Evolutionary conservation across 2,888 invertebrate genomes (phyloP).

Genomic region (Epinotia demarniana): DNA sequence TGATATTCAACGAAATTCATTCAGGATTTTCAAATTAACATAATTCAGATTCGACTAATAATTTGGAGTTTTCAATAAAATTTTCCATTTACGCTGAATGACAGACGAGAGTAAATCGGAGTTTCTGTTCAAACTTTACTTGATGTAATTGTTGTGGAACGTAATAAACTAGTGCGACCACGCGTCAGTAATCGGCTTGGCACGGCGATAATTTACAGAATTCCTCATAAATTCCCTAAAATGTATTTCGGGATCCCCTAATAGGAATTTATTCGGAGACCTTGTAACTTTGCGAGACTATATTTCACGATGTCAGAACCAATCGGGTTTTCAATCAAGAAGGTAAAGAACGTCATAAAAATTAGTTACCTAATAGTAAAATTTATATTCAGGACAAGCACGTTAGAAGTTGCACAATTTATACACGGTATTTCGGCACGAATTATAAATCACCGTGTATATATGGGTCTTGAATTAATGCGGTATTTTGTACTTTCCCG

Average conservation of each 20-base stretch:
- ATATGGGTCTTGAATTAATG: no score
- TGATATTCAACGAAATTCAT: no score
- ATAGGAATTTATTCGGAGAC: conserved; percentile 19
- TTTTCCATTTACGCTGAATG: no score
- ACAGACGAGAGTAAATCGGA: background rate
- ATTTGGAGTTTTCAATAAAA: no score
- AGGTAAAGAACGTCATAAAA: background rate
- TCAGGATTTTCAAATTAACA: no score
- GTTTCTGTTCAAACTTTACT: background rate
- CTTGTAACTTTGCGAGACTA: background rate
- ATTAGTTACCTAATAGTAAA: background rate
- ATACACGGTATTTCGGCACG: no score
- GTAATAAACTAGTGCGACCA: background rate
- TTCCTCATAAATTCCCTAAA: conserved; percentile 24
- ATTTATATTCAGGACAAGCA: background rate
- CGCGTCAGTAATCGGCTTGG: background rate
- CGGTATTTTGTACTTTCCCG: no score
- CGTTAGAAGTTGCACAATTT: background rate
- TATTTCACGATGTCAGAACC: background rate
- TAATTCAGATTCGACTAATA: no score
- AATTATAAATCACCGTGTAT: no score
- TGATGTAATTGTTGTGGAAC: background rate
- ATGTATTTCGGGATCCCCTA: conserved; percentile 4
- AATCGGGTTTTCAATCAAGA: background rate
- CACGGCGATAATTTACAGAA: conserved; percentile 9